Percentiles rank a stretch among this genome's conserved stretches.
These are phyloP conservation scores for Kradibia gibbosae DNA, from an alignment of 1,140 invertebrate genomes.

Conservation along the genomic window DNA sequence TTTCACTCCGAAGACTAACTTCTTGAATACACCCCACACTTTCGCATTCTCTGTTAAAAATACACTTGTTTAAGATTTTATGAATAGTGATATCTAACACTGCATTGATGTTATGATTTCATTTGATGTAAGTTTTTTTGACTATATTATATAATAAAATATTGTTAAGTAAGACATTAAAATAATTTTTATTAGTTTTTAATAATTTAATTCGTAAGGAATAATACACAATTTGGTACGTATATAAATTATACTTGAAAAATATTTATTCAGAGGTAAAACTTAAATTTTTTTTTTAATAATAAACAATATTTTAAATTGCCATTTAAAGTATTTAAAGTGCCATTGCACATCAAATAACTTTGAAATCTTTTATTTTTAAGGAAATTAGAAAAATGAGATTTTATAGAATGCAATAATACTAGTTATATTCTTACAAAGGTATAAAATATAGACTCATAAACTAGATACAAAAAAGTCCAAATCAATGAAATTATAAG, in stretches of 20 bases:
- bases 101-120: no score
- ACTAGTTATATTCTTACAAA: not conserved
- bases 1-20: conserved; percentile 76
- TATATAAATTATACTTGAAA: no score
- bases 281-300: no score
- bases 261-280: no score
- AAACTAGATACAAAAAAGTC: not conserved
- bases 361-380: not conserved
- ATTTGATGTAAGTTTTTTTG: no score
- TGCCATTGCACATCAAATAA: not conserved
- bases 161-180: no score
- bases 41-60: conserved; percentile 36
- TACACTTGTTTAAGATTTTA: not conserved
- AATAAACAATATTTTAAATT: no score
- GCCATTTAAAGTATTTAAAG: no score
- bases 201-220: no score
- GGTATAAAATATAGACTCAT: not conserved
- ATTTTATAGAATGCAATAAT: not conserved
- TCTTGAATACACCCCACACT: conserved; percentile 75
- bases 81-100: not conserved
- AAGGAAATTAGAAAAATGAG: not conserved
- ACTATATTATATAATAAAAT: no score
- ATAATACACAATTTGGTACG: no score
- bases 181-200: no score
- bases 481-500: not conserved